These are phyloP conservation scores for Agrotis puta DNA, from an alignment of 2,888 invertebrate species.

Conservation along the genomic window DNA sequence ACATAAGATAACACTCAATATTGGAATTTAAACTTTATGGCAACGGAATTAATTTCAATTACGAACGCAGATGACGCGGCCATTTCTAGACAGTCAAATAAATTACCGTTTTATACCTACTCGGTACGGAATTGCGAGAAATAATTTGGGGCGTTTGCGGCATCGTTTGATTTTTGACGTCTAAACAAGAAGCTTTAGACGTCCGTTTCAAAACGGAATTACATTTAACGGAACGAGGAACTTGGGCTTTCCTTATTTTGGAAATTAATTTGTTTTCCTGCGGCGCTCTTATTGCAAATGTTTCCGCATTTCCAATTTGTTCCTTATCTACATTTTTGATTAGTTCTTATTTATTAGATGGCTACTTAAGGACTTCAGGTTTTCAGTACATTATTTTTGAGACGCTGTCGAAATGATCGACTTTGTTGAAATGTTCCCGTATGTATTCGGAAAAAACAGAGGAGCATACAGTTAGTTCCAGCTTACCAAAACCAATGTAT, in stretches of 20 bases:
- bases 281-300: conserved; percentile 55
- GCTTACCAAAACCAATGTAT: conserved; percentile 35
- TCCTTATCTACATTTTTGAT: conserved; percentile 54
- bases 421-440: not conserved
- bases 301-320: conserved; percentile 54
- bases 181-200: conserved; percentile 51
- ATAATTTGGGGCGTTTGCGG: conserved; percentile 40
- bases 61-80: conserved; percentile 58
- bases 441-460: conserved; percentile 14
- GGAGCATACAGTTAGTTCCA: conserved; percentile 25
- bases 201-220: conserved; percentile 53
- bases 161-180: conserved; percentile 59
- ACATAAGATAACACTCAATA: conserved; percentile 40
- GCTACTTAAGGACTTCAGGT: not conserved
- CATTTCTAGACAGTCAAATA: conserved; percentile 64
- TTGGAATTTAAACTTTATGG: conserved; percentile 48
- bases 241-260: conserved; percentile 57
- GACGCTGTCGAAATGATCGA: not conserved
- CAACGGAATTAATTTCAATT: conserved; percentile 55
- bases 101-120: conserved; percentile 51
- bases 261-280: conserved; percentile 63
- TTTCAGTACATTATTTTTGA: not conserved
- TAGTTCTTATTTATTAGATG: conserved; percentile 47
- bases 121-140: conserved; percentile 45
- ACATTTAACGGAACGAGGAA: conserved; percentile 53